phyloP scores from a whole-genome alignment of 2,888 invertebrate genomes.

The Ormyrus thymus region DNA sequence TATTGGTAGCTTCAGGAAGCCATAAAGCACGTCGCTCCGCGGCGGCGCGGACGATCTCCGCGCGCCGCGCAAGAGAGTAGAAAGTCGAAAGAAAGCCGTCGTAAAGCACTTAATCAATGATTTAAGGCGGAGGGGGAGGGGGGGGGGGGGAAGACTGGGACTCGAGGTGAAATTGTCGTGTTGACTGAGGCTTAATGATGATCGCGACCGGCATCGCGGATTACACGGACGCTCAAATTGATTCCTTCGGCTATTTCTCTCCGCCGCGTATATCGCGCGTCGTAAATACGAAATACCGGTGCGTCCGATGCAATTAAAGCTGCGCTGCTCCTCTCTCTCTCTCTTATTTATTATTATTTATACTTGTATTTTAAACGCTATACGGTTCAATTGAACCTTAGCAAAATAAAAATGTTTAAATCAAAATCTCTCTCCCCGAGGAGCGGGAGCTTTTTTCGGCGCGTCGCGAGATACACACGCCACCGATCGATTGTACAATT shows the following conservation, averaged over 20 bases:
- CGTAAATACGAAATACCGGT: conserved; percentile 1
- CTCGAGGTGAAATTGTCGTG: conserved; percentile 24
- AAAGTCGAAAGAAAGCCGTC: conserved; percentile 51
- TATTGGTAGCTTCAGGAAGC: conserved; percentile 48
- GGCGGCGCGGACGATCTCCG: not conserved
- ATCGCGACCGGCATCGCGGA: conserved; percentile 24
- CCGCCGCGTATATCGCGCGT: not conserved
- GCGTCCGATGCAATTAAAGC: conserved; percentile 29
- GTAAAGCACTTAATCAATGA: conserved; percentile 50
- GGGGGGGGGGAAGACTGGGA: not conserved
- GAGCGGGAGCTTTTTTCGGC: too few species aligned
- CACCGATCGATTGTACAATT: too few species aligned
- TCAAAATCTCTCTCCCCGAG: too few species aligned
- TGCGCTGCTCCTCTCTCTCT: not conserved
- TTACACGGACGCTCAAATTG: conserved; percentile 31
- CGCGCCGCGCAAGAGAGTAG: conserved; percentile 18
- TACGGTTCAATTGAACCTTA: too few species aligned
- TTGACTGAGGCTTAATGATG: conserved; percentile 37
- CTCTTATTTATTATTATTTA: too few species aligned
- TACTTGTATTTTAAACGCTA: too few species aligned
- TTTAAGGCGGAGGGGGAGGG: conserved; percentile 31
- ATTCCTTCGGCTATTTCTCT: not conserved
- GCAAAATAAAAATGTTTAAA: too few species aligned
- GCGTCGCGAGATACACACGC: too few species aligned
- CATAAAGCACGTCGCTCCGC: conserved; percentile 38